phyloP scores from a whole-genome alignment of 2,888 invertebrate species.

The Adelphocoris suturalis region DNA sequence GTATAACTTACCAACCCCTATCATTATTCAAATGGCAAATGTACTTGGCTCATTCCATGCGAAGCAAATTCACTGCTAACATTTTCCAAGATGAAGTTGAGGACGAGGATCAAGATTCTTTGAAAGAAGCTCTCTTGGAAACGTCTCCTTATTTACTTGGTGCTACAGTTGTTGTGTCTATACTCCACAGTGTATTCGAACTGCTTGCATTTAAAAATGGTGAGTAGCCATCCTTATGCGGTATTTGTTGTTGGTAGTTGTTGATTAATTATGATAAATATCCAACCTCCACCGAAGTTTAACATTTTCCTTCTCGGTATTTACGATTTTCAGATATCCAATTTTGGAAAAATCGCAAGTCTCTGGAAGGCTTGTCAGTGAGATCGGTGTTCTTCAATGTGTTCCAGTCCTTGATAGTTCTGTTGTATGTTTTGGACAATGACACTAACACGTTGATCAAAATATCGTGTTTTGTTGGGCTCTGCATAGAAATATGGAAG shows the following conservation, averaged over 20 bases:
- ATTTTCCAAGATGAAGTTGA: slow-evolving; percentile 85
- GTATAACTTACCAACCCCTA: slow-evolving; percentile 91
- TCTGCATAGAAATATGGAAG: slow-evolving; percentile 99
- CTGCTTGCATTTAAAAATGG: slow-evolving; percentile 99
- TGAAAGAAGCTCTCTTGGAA: slow-evolving; percentile 96
- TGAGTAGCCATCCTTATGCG: slow-evolving; percentile 78
- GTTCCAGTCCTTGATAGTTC: slow-evolving; percentile 96
- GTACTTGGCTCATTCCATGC: slow-evolving; percentile 97
- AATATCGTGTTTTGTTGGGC: slow-evolving; percentile 95
- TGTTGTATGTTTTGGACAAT: slow-evolving; percentile 98
- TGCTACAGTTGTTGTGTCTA: slow-evolving; percentile 93
- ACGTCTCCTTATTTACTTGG: slow-evolving; percentile 97
- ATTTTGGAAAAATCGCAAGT: slow-evolving; percentile 99
- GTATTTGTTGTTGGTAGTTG: no score
- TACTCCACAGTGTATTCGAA: slow-evolving; percentile 98
- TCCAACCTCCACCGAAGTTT: no score
- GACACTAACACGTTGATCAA: slow-evolving; percentile 98
- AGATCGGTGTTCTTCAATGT: slow-evolving; percentile 99
- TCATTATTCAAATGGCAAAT: slow-evolving; percentile 99
- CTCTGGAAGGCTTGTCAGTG: slow-evolving; percentile 97
- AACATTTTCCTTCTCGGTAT: no score
- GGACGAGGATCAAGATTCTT: slow-evolving; percentile 92
- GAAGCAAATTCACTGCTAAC: slow-evolving; percentile 87
- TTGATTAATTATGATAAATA: no score
- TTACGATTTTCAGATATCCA: slow-evolving; percentile 88